Conservation (phyloP, 2,113 vertebrate genomes). For the Dryoscopus gambensis region DNA sequence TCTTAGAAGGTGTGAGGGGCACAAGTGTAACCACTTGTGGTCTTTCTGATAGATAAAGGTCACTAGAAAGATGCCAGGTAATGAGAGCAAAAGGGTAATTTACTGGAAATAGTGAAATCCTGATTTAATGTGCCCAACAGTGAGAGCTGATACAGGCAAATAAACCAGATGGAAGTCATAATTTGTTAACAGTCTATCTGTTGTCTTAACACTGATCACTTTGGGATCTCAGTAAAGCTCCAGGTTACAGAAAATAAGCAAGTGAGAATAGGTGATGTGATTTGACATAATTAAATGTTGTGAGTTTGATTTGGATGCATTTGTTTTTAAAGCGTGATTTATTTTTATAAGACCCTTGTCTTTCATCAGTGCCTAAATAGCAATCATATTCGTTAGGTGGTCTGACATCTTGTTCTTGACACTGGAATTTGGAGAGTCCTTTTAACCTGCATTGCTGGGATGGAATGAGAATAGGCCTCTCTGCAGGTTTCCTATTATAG, state of each 20-base stretch:
- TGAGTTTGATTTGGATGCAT: background rate
- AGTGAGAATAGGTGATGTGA: background rate
- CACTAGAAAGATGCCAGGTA: background rate
- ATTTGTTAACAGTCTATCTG: background rate
- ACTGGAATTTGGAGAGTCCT: background rate
- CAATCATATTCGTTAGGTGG: background rate
- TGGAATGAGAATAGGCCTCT: background rate
- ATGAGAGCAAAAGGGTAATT: background rate
- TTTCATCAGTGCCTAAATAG: background rate
- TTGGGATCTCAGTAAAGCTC: background rate
- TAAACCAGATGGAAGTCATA: background rate
- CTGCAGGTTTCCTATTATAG: background rate
- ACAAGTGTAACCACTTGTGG: background rate
- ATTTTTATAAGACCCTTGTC: background rate
- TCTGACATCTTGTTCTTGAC: background rate
- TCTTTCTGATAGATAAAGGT: background rate
- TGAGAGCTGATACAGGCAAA: background rate
- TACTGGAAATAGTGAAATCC: background rate
- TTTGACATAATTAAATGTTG: background rate
- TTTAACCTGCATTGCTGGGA: background rate
- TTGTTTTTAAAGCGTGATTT: background rate
- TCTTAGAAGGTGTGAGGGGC: background rate
- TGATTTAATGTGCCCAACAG: background rate
- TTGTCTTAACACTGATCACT: background rate
- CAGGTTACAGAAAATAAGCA: background rate